Base-by-base conservation (phyloP, 1,140 invertebrate species). In the Drosophila simulans region DNA sequence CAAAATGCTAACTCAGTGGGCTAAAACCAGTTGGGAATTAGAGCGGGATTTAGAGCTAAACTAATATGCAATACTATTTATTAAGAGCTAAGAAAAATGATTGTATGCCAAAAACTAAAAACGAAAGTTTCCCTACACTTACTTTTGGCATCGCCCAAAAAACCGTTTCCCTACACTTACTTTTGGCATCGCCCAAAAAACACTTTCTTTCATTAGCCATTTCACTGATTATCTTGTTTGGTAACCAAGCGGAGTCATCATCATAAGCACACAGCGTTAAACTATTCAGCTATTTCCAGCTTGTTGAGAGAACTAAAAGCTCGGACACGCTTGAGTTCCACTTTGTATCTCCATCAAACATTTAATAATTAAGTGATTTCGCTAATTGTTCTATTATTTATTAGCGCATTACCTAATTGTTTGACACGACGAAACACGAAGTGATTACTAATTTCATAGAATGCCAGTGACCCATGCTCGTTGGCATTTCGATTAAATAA, bases 251-350 rank as follows among this genome's bases (percentile, higher is more conserved):
- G n/a, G n/a, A 31, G 27, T 13, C 20, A 35, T 52, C 49, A 52
- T 20, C 10, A 20, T 37, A 34, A 53, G 22, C 17, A 39, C 37
- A 37, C 13, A 22, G 11, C 31, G 34, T n/a, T 22, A 53, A 53
- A 53, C 42, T 12, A 20, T 17, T 15, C 10, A 15, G 48, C 27
- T 13, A 35, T 52, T 4, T 15, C 13, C 45, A 25, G 20, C 45
- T 48, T 10, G 45, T 48, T 27, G 15, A 17, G 49, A 52, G 10
- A 52, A 20, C 27, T 35, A 52, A 12, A 12, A 35, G 49, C 10
- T 51, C 35, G 49, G 49, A 15, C 7, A 35, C 49, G 49, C 49
- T 35, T 52, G 49, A 20, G 31, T 20, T 35, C 15, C 49, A 52
- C 49, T 12, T 13, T 52, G 12, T 52, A 52, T 35, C 11, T 15